These are phyloP conservation scores for Manis crassicaudata DNA, from an alignment of 2,797 vertebrate genomes.

Conservation along the genomic window DNA sequence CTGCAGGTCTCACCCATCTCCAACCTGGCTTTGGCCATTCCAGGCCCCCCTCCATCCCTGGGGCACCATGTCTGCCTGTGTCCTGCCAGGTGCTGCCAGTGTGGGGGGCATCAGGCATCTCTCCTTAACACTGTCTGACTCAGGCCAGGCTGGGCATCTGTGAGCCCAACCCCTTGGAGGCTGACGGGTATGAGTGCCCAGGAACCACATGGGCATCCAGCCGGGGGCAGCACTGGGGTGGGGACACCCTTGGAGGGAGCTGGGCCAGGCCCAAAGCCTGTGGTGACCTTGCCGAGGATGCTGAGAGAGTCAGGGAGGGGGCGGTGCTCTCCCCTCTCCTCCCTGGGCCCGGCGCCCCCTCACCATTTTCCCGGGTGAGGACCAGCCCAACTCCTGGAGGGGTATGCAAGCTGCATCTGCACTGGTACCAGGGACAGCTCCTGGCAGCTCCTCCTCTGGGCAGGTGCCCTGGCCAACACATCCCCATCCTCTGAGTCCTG, in stretches of 20 bases:
- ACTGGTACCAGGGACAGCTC: constrained; percentile 74
- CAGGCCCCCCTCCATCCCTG: not conserved
- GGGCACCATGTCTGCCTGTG: rapidly evolving
- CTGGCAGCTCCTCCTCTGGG: constrained; percentile 5
- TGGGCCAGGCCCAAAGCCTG: not conserved
- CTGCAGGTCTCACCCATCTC: not conserved
- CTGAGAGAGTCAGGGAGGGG: not conserved
- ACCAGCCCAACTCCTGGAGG: rapidly evolving
- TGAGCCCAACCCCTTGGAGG: not conserved
- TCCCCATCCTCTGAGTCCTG: rapidly evolving
- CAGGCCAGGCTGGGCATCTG: not conserved
- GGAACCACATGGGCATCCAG: not conserved
- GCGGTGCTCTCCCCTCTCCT: rapidly evolving
- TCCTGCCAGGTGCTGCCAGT: not conserved
- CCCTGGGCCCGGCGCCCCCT: not conserved
- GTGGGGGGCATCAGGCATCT: not conserved
- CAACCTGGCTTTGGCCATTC: not conserved
- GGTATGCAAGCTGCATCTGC: no score
- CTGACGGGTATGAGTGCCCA: rapidly evolving
- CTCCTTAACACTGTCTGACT: rapidly evolving
- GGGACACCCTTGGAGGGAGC: not conserved
- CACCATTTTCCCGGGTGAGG: rapidly evolving
- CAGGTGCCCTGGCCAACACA: not conserved
- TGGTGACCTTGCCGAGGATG: rapidly evolving
- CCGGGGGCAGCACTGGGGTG: not conserved